Base-by-base conservation (phyloP, 2,888 invertebrate genomes). In the Anarsia innoxiella region DNA sequence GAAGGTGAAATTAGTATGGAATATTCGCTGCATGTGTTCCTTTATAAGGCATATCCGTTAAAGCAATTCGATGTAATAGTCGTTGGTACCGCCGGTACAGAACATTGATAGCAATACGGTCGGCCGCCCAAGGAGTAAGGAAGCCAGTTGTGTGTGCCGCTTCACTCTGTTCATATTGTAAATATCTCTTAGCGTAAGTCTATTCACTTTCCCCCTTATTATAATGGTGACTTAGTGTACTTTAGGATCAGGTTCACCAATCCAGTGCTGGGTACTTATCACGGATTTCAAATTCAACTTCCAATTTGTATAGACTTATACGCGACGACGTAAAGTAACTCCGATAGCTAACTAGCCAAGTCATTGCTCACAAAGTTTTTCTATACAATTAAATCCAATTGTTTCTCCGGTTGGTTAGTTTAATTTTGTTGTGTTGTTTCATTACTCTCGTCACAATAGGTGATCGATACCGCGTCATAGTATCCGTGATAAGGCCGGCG, bases 161-260 rank as follows among this genome's bases (percentile, higher is more conserved):
- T 79, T 69, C 63, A 65, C 53, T 71, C 51, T 83, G 80, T 83
- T 76, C 64, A 83, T 82, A 83, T 66, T 84, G 83, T 84, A 83
- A 74, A 84, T 83, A 83, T 56, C 46, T 58, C 50, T 49, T 70
- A 68, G 56, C 48, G 51, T 66, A 68, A 63, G 64, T 56, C 51
- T 61, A 50, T 49, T 49, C 54, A 53, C 63, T 74, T 68, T 82
- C 83, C 83, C 83, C 83, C 83, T 84, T 82, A 75, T 65, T 58
- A 64, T 66, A 60, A 67, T 69, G 71, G 65, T 78, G 66, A 64
- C 54, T 58, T 59, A 51, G 48, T 58, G 58, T 59, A 57, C 53
- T 57, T 56, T 50, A 50, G 53, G 50, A 40, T 55, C 40, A 41
- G 40, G 41, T 49, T 43, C 48, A 45, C 49, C 40, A 45, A 49